Evolutionary conservation across 2,797 vertebrate species (phyloP), one percentile per base, ranked within the genome.

Genomic region (Columba guinea): DNA sequence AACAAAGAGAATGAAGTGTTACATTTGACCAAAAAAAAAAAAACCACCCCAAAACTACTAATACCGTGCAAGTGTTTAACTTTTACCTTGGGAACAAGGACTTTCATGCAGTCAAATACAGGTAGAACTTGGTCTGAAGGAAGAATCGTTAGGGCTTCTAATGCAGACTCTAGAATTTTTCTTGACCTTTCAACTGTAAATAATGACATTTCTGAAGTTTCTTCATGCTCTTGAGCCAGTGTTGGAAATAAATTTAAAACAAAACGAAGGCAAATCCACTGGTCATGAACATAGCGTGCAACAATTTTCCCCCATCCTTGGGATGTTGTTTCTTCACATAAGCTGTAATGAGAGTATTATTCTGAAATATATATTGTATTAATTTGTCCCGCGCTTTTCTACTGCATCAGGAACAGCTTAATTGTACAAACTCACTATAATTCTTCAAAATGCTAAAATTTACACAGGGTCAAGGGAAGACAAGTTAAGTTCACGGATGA

Each of bases 221-320:
- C 95, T 32, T 96, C 95, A 23, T 13, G 12, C 4, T 62, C 30
- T 11, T 93, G 85, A 4, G 95, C 68, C 83, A 79, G 80, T 13
- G 28, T 63, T 27, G 84, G 94, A n/a, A 92, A 73, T 17, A 93
- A 94, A 53, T 96, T 98, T 78, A 98, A 96, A 75, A 98, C 83
- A 70, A 98, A 98, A 92, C 95, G 96, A 62, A 99, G 97, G 96
- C 99, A 99, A 89, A 97, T 92, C 99, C 99, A 99, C 96, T 99
- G 99, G 97, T 99, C 98, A 22, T 90, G 96, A 94, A 99, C 73
- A 59, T 98, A 99, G 27, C 97, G 97, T 14, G 99, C 98, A 19
- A 98, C 98, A 13, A 99, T 81, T 30, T 96, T 98, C 18, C 99
- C 99, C 99, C 99, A 99, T 91, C 99, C 98, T 94, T 98, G 98